phyloP scores from a whole-genome alignment of 2,113 vertebrate species.

The Rhabdomys dilectus region DNA sequence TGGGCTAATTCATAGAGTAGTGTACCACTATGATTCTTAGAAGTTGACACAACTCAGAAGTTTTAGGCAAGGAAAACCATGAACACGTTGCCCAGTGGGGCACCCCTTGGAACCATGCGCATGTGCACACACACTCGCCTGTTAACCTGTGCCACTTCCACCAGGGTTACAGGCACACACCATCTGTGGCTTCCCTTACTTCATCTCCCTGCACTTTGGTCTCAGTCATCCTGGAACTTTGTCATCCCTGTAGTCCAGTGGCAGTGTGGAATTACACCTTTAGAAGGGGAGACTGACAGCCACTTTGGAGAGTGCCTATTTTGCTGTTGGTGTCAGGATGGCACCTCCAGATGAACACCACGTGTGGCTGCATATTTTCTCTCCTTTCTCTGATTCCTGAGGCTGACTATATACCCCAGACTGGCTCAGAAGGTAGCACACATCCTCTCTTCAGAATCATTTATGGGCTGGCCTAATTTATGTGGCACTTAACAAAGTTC shows the following conservation, averaged over 20 bases:
- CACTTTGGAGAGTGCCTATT: conserved; percentile 49
- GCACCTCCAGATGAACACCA: conserved; percentile 71
- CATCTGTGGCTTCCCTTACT: neutral
- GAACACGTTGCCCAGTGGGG: neutral
- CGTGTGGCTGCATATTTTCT: conserved; percentile 50
- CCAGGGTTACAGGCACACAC: neutral
- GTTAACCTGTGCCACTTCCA: neutral
- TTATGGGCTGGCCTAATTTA: neutral
- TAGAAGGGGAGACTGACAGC: neutral
- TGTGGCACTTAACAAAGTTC: conserved; percentile 25
- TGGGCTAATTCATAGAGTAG: neutral
- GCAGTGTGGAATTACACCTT: neutral
- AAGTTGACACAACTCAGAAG: neutral
- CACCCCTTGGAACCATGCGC: neutral
- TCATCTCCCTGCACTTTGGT: neutral
- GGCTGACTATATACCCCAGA: conserved; percentile 12
- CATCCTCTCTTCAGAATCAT: conserved; percentile 31
- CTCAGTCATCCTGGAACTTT: neutral
- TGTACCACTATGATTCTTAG: neutral
- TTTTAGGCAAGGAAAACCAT: neutral
- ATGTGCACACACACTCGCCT: neutral
- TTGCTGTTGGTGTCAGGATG: neutral
- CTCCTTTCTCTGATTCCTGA: conserved; percentile 30
- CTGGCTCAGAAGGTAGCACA: neutral
- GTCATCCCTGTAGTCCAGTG: neutral